phyloP scores from a whole-genome alignment of 2,888 invertebrate species.

The Dasysyrphus tricinctus region DNA sequence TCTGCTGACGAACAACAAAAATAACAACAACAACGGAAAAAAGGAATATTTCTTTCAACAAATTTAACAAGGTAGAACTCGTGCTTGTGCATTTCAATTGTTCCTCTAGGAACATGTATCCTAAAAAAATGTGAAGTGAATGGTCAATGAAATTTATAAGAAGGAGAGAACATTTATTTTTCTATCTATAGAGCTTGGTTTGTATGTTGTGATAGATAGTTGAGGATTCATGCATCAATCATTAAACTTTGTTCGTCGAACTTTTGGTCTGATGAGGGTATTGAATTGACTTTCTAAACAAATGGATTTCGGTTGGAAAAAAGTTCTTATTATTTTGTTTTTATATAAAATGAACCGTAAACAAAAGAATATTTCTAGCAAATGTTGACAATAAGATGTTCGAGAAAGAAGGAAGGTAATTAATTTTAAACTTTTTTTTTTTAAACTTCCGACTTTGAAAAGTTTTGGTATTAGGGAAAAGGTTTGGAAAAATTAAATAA shows the following conservation, averaged over 20 bases:
- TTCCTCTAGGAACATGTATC: constrained; percentile 22
- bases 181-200: neutral
- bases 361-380: neutral
- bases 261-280: constrained; percentile 11
- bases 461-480: no score
- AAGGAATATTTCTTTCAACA: constrained; percentile 14
- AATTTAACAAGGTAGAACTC: constrained; percentile 29
- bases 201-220: constrained; percentile 25
- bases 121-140: constrained; percentile 26
- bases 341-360: neutral
- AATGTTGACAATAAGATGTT: constrained; percentile 17
- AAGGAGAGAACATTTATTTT: neutral
- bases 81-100: constrained; percentile 26
- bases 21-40: constrained; percentile 3
- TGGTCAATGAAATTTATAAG: constrained; percentile 20
- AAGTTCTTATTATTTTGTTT: neutral
- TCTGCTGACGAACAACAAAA: neutral
- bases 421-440: constrained; percentile 9
- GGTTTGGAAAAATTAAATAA: neutral
- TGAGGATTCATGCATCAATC: constrained; percentile 37
- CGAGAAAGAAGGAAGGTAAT: neutral
- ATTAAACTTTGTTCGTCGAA: constrained; percentile 29
- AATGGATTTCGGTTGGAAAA: neutral
- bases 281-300: constrained; percentile 23
- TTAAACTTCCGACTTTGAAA: neutral